Base-by-base conservation (phyloP, 1,140 invertebrate genomes). In the Vanessa tameamea region DNA sequence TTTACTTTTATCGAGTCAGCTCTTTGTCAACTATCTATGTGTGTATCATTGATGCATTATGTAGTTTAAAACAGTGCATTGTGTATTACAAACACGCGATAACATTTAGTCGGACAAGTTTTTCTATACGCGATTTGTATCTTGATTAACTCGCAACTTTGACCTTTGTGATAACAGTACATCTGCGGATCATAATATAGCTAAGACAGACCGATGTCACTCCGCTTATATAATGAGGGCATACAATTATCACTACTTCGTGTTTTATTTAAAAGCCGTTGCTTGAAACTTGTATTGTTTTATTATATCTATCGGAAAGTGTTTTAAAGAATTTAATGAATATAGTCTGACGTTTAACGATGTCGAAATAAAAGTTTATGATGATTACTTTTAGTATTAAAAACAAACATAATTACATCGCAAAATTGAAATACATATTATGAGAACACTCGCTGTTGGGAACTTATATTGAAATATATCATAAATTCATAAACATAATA, bases 71-170 rank as follows among this genome's bases (percentile, higher is more conserved):
- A 59, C 47, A 55, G 15, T 43, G 69, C 76, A 78, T 86, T 82
- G 37, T 71, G 71, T 80, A 84, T 79, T 75, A 77, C 69, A 26
- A 73, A 61, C 84, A 78, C 77, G 80, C 73, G 72, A 78, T 82
- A 82, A 77, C 79, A 85, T 86, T 88, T 87, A 87, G 78, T 76
- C 78, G 78, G 77, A 88, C 85, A 78, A 75, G 82, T 81, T 79
- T 77, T 75, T 83, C 80, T 80, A 86, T 80, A 75, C 78, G 66
- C 71, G 70, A 75, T 78, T 82, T 81, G 78, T 87, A 76, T 86
- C 79, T 71, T 66, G 82, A 81, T 71, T 72, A 48, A 76, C 68
- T 69, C 72, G 74, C 61, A 82, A 78, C 74, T 83, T 83, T 86
- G 81, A 85, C 81, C 83, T 76, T 70, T 72, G 59, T 57, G 31